These are phyloP conservation scores for Drosophila ambigua DNA, from an alignment of 1,140 invertebrate genomes.

Conservation along the genomic window DNA sequence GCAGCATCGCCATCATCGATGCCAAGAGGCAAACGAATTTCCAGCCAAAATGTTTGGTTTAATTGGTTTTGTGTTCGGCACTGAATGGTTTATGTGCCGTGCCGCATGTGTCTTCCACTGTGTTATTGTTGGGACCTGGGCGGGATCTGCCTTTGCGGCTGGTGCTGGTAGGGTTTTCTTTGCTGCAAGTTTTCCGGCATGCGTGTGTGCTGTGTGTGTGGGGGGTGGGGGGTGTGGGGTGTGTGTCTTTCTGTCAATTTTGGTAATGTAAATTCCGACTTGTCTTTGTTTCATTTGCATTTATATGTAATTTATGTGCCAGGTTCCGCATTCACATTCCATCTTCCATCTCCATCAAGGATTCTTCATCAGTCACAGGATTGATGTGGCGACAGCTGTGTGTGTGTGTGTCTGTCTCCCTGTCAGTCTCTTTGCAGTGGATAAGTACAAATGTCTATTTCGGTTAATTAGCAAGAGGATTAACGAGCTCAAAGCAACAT, in stretches of 20 bases:
- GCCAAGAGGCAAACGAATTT: constrained; percentile 59
- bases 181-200: constrained; percentile 41
- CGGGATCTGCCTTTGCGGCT: constrained; percentile 3
- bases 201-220: background rate
- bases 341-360: background rate
- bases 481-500: constrained; percentile 1
- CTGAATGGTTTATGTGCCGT: constrained; percentile 64
- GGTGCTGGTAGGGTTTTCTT: constrained; percentile 18
- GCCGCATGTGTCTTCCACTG: constrained; percentile 31
- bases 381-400: constrained; percentile 33
- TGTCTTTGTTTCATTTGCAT: constrained; percentile 62
- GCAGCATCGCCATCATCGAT: constrained; percentile 43
- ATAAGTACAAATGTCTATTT: constrained; percentile 31
- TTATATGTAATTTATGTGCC: constrained; percentile 51
- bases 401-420: background rate
- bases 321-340: constrained; percentile 3
- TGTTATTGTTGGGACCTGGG: constrained; percentile 23
- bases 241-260: constrained; percentile 55
- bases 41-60: constrained; percentile 75
- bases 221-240: background rate
- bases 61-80: constrained; percentile 75
- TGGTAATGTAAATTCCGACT: constrained; percentile 60
- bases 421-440: constrained; percentile 3
- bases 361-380: constrained; percentile 3
- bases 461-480: constrained; percentile 34